Evolutionary conservation across 2,797 vertebrate genomes (phyloP).

Genomic region (Sebastes trivittatus): DNA sequence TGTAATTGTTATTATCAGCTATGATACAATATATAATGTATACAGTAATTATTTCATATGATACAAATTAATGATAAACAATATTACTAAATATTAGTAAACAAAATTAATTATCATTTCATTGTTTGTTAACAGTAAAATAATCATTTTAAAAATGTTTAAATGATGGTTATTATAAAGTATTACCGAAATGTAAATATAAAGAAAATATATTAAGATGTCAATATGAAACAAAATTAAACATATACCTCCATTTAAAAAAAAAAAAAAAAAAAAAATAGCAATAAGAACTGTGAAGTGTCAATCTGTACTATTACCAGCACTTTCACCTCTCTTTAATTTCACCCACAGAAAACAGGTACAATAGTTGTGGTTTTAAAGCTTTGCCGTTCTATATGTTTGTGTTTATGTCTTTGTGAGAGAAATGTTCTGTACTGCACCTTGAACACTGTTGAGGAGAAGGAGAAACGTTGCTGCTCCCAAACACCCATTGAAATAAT

Average conservation of each 20-base stretch:
- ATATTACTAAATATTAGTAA: no score
- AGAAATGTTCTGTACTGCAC: neutral
- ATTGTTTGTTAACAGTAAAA: no score
- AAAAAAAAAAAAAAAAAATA: neutral
- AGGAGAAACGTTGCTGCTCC: neutral
- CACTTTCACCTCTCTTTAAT: neutral
- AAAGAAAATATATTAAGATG: neutral
- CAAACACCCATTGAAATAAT: neutral
- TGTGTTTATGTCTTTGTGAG: neutral
- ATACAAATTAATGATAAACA: rapidly evolving
- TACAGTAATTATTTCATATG: no score
- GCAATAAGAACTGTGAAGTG: neutral
- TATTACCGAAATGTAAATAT: neutral
- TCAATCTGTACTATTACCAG: neutral
- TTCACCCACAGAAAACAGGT: neutral
- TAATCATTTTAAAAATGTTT: no score
- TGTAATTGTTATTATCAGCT: no score
- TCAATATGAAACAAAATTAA: neutral
- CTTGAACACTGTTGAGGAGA: neutral
- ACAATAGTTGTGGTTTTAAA: neutral
- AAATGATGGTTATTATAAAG: no score
- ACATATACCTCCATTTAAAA: neutral
- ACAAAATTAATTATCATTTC: no score
- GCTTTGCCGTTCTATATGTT: neutral
- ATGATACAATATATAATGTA: no score